A percentile compares a stretch with the other conserved stretches of the same genome.
Conservation (phyloP, 64 coral and sea anemone genomes). For the Dendronephthya gigantea region DNA sequence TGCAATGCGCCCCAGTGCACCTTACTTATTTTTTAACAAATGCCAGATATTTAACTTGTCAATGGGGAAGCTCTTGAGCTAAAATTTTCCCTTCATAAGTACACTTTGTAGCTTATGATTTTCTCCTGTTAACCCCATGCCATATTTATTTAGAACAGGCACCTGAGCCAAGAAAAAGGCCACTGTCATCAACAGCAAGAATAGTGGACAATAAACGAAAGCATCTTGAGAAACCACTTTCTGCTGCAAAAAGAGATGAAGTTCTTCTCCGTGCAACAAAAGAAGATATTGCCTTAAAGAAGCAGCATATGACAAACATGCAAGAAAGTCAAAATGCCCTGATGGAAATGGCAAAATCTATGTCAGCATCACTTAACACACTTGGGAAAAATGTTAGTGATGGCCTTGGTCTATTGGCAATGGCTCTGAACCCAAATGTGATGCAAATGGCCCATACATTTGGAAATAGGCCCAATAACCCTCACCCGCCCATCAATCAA, state of each 20-base stretch:
- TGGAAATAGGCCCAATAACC: background rate
- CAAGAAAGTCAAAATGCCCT: background rate
- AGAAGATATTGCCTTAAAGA: slow-evolving; percentile 20
- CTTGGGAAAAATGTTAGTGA: slow-evolving; percentile 27
- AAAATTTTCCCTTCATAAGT: no score
- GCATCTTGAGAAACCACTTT: slow-evolving; percentile 29
- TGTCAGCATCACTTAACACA: slow-evolving; percentile 17
- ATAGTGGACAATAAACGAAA: slow-evolving; percentile 36
- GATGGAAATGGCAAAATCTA: slow-evolving; percentile 5
- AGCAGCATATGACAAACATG: background rate
- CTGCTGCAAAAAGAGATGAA: slow-evolving; percentile 28
- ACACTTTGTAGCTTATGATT: no score
- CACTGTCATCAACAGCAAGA: background rate
- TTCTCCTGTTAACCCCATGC: no score
- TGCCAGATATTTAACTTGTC: no score
- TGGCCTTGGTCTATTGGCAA: slow-evolving; percentile 28
- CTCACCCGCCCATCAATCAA: background rate
- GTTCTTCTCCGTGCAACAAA: slow-evolving; percentile 22
- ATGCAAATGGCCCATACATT: background rate
- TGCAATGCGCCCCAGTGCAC: no score
- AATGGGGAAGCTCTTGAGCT: no score
- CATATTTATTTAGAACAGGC: background rate
- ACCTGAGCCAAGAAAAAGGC: background rate
- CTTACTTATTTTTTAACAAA: no score
- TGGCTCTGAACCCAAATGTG: slow-evolving; percentile 25